Evolutionary conservation across 2,797 vertebrate species (phyloP).

Genomic region (Microctenopoma steveboyesi): DNA sequence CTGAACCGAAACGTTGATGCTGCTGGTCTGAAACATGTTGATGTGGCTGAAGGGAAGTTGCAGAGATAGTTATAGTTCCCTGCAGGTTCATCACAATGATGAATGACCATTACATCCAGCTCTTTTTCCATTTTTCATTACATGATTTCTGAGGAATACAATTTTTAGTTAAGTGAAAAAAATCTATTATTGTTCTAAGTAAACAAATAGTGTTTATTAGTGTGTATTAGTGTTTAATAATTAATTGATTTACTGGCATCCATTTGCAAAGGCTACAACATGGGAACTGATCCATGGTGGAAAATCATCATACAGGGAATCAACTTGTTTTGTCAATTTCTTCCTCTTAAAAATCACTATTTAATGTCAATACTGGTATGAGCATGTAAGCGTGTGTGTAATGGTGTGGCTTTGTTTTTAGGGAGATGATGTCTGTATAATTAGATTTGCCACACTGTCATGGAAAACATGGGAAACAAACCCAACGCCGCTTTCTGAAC

Average conservation of each 20-base stretch:
- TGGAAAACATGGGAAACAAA: slow-evolving; percentile 1
- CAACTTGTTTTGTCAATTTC: background rate
- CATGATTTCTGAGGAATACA: background rate
- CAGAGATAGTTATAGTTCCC: too few species aligned
- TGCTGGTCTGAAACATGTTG: too few species aligned
- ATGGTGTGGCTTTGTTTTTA: background rate
- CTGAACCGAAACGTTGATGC: too few species aligned
- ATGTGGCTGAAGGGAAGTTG: too few species aligned
- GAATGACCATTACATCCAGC: too few species aligned
- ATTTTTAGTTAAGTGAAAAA: background rate
- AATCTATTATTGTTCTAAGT: background rate
- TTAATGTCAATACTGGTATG: background rate
- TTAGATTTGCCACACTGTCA: slow-evolving; percentile 23
- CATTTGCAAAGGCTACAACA: background rate
- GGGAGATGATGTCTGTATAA: slow-evolving; percentile 40
- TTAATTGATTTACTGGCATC: background rate
- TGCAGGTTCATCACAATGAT: too few species aligned
- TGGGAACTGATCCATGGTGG: background rate
- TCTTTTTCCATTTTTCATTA: too few species aligned
- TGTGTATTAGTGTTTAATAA: too few species aligned
- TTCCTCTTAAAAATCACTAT: background rate
- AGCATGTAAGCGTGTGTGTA: background rate
- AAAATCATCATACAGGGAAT: background rate
- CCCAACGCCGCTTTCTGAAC: slow-evolving; percentile 16
- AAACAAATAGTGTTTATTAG: background rate